Evolutionary conservation across 2,113 vertebrate species (phyloP).

Genomic region (Urocolius indicus): DNA sequence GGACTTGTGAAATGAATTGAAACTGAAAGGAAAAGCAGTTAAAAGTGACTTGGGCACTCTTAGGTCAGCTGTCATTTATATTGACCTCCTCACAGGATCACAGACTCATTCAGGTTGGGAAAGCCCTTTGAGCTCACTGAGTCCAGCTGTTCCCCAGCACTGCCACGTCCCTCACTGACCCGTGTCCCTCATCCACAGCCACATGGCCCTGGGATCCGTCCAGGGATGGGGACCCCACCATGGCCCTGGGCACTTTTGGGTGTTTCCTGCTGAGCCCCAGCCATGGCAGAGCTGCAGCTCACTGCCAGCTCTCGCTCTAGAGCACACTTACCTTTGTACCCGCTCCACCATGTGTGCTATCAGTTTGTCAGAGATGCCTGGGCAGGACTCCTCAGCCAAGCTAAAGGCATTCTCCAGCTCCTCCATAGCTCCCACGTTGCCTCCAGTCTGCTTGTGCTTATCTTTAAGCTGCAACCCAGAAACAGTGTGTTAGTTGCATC

Average conservation of each 20-base stretch:
- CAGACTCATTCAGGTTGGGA: too few species aligned
- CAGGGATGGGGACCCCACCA: too few species aligned
- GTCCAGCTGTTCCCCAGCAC: too few species aligned
- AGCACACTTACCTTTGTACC: constrained; percentile 85
- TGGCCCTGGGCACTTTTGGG: too few species aligned
- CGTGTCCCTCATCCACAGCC: too few species aligned
- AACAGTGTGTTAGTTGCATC: background rate
- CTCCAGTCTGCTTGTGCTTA: constrained; percentile 87
- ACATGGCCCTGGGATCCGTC: too few species aligned
- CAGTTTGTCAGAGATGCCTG: constrained; percentile 93
- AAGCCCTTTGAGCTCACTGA: too few species aligned
- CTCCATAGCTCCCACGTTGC: constrained; percentile 88
- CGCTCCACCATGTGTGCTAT: constrained; percentile 93
- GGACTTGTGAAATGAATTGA: too few species aligned
- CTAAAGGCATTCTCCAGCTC: constrained; percentile 98
- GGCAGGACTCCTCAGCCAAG: constrained; percentile 93
- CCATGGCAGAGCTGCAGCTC: accelerated
- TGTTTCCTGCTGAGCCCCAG: background rate
- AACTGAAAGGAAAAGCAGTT: background rate
- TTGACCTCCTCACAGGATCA: background rate
- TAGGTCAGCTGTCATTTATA: background rate
- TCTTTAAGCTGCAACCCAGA: constrained; percentile 84
- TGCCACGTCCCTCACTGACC: too few species aligned
- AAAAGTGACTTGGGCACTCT: background rate
- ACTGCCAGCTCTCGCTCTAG: accelerated